Evolutionary conservation across 2,113 vertebrate species (phyloP), one percentile per base, ranked within the genome.

Genomic region (Archilochus colubris): DNA sequence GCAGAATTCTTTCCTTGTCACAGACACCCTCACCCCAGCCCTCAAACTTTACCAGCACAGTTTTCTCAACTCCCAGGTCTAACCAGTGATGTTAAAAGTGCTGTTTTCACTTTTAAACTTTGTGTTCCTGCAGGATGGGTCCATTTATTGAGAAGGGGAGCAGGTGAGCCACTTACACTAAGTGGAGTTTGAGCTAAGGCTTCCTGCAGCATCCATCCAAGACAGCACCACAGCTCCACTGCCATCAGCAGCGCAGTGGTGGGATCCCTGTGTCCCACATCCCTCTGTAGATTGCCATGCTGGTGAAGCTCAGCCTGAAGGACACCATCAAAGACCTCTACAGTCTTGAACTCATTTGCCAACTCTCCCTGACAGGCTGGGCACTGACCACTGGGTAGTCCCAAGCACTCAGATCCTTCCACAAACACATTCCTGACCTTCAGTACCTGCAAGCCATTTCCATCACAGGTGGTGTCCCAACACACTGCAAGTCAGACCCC

Each of bases 381-480:
- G 21, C 43, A 59, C 50, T 43, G 36, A 82, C 31, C 21, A 25
- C 13, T 24, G 8, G 24, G 6, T 14, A 46, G 50, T 36, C 12
- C 59, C 1, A 2, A 88, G 67, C 48, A 24, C 62, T 86, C 51
- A 5, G 31, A 66, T 20, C 64, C 66, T 86, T 86, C 83, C 72
- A 59, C 67, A 66, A 31, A 70, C 72, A 67, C 80, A 44, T 70
- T 62, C 48, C 80, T 76, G 88, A 54, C 64, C 93, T 73, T n/a
- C 74, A 27, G 82, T 59, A 80, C 77, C 76, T 27, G n/a, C 23
- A 2, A 7, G 57, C 54, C 55, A n/a, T 63, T 86, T 38, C 50
- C 18, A 4, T 24, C 81, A 28, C 1, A 5, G 80, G 38, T 70
- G 67, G 23, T 66, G 84, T 75, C 48, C 81, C 58, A 72, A 51